phyloP scores from a whole-genome alignment of 2,888 invertebrate species.

The Asteroscopus sphinx region DNA sequence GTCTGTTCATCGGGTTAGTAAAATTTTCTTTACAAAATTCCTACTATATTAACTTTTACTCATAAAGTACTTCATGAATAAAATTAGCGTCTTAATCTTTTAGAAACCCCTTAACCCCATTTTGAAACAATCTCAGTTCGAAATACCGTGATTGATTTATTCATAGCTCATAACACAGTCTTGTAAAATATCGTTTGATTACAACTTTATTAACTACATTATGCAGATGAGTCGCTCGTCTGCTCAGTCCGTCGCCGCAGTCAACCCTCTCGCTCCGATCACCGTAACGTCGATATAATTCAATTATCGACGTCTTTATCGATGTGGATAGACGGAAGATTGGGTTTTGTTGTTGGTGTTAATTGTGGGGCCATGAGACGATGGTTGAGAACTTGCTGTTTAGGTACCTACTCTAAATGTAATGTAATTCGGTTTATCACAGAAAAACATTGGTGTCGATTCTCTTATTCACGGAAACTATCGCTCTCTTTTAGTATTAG shows the following conservation, averaged over 20 bases:
- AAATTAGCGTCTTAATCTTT: neutral
- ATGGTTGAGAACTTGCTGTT: neutral
- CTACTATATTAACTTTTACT: no score
- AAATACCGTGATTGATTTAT: conserved; percentile 25
- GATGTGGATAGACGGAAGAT: conserved; percentile 53
- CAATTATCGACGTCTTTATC: conserved; percentile 64
- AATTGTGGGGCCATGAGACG: conserved; percentile 44
- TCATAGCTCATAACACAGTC: conserved; percentile 28
- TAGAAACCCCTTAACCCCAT: neutral
- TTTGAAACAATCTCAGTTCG: conserved; percentile 4
- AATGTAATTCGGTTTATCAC: no score
- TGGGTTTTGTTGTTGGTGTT: conserved; percentile 53
- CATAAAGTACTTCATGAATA: no score
- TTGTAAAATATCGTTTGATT: conserved; percentile 18
- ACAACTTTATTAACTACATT: conserved; percentile 25
- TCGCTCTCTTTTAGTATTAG: no score
- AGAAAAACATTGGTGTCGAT: no score
- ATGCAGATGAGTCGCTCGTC: conserved; percentile 33
- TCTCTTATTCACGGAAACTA: no score
- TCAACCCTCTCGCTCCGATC: conserved; percentile 44
- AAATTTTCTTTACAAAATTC: no score
- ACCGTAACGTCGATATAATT: conserved; percentile 54
- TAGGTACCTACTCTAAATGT: no score
- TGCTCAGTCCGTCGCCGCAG: conserved; percentile 2
- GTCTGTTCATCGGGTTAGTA: no score